phyloP scores from a whole-genome alignment of 2,113 vertebrate species.

The Leptocoma aspasia region DNA sequence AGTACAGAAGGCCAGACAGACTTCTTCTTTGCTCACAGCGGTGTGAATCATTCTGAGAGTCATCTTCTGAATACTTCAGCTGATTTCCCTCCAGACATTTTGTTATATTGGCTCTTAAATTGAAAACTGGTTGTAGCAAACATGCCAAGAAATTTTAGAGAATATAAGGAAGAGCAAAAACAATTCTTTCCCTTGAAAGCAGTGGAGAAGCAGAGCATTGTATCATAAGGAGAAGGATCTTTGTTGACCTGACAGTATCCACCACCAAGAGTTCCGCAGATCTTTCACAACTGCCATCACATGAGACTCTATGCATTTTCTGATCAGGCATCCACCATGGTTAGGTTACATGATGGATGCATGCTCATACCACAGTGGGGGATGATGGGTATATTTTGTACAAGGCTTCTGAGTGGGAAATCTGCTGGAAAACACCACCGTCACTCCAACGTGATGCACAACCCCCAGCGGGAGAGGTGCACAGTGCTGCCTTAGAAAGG shows the following conservation, averaged over 20 bases:
- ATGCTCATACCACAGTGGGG: background rate
- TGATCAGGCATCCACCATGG: background rate
- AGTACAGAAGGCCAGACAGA: constrained; percentile 39
- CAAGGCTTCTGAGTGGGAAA: background rate
- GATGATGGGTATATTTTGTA: background rate
- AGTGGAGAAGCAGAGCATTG: background rate
- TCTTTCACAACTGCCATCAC: background rate
- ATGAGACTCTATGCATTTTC: background rate
- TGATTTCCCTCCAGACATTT: constrained; percentile 37
- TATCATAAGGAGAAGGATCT: background rate
- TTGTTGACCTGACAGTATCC: background rate
- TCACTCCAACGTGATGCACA: background rate
- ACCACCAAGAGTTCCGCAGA: background rate
- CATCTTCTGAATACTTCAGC: constrained; percentile 30
- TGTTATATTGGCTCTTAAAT: constrained; percentile 28
- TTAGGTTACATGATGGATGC: background rate
- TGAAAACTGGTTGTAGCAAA: constrained; percentile 16
- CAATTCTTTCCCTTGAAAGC: background rate
- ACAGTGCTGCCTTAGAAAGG: background rate
- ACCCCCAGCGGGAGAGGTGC: background rate
- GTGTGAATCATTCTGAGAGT: constrained; percentile 48
- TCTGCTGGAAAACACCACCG: background rate
- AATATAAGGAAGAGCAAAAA: background rate
- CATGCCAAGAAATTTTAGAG: background rate
- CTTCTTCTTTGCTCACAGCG: constrained; percentile 15